phyloP scores from a whole-genome alignment of 2,888 invertebrate genomes.

The Mythimna pallens region DNA sequence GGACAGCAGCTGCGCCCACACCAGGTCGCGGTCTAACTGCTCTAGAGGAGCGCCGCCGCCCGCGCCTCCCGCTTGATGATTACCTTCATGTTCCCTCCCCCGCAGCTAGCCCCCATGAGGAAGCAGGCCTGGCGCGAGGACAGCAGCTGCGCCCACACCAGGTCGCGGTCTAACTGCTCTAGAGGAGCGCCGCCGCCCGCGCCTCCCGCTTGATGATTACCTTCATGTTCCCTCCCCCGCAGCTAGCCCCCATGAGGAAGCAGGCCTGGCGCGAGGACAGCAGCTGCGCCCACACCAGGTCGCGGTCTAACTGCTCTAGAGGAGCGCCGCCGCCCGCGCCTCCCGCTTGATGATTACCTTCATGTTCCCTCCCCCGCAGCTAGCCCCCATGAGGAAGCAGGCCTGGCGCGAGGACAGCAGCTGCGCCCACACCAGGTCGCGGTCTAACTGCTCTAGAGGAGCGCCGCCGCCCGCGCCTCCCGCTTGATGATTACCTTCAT shows the following conservation, averaged over 20 bases:
- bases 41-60: slow-evolving; percentile 94
- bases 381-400: slow-evolving; percentile 99
- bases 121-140: slow-evolving; percentile 97
- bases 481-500: no score
- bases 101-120: slow-evolving; percentile 99
- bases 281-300: slow-evolving; percentile 99
- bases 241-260: slow-evolving; percentile 99
- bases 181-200: slow-evolving; percentile 94
- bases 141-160: slow-evolving; percentile 98
- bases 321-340: slow-evolving; percentile 93
- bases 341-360: no score
- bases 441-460: slow-evolving; percentile 96
- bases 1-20: slow-evolving; percentile 98
- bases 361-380: slow-evolving; percentile 98
- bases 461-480: slow-evolving; percentile 93
- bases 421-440: slow-evolving; percentile 99
- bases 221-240: slow-evolving; percentile 98
- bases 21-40: slow-evolving; percentile 97
- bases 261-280: slow-evolving; percentile 96
- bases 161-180: slow-evolving; percentile 97
- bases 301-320: slow-evolving; percentile 97
- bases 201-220: no score
- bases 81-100: slow-evolving; percentile 97
- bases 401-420: slow-evolving; percentile 96
- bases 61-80: slow-evolving; percentile 92